phyloP scores from a whole-genome alignment of 2,797 vertebrate species.

The Miichthys miiuy region DNA sequence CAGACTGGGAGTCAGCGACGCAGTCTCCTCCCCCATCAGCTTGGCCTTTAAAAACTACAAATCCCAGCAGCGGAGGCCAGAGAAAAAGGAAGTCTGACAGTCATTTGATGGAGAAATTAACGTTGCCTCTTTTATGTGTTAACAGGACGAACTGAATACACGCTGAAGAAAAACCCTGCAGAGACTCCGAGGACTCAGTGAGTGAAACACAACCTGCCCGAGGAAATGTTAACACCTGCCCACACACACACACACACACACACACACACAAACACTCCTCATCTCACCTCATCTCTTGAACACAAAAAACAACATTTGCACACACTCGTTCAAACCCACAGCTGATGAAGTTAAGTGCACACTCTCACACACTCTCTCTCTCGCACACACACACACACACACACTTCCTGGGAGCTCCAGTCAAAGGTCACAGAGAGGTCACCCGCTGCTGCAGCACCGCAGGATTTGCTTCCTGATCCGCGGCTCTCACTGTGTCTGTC shows the following conservation, averaged over 20 bases:
- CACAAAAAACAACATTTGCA: slow-evolving; percentile 16
- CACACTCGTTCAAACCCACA: not conserved
- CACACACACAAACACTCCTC: slow-evolving; percentile 4
- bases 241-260: slow-evolving; percentile 23
- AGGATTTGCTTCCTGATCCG: slow-evolving; percentile 74
- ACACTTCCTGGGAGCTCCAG: slow-evolving; percentile 50
- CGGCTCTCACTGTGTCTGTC: slow-evolving; percentile 52
- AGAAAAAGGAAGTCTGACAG: slow-evolving; percentile 32
- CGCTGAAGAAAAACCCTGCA: slow-evolving; percentile 20
- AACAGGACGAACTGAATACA: slow-evolving; percentile 50
- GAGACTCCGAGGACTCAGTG: slow-evolving; percentile 35
- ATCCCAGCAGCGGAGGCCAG: slow-evolving; percentile 53
- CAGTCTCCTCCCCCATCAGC: slow-evolving; percentile 69
- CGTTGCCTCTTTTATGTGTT: slow-evolving; percentile 21
- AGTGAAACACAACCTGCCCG: slow-evolving; percentile 46
- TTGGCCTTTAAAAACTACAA: slow-evolving; percentile 72
- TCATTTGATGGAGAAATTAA: slow-evolving; percentile 14
- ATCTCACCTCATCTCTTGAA: not conserved
- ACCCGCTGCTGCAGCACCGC: slow-evolving; percentile 76
- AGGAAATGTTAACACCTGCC: slow-evolving; percentile 53
- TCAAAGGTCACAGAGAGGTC: slow-evolving; percentile 76
- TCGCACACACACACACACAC: slow-evolving; percentile 24
- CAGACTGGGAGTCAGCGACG: slow-evolving; percentile 50
- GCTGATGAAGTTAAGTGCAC: slow-evolving; percentile 22
- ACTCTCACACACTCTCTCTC: not conserved